A percentile compares a stretch with the other conserved stretches of the same genome.
Evolutionary conservation across 2,797 vertebrate species (phyloP).

Genomic region (Macrochelys suwanniensis): DNA sequence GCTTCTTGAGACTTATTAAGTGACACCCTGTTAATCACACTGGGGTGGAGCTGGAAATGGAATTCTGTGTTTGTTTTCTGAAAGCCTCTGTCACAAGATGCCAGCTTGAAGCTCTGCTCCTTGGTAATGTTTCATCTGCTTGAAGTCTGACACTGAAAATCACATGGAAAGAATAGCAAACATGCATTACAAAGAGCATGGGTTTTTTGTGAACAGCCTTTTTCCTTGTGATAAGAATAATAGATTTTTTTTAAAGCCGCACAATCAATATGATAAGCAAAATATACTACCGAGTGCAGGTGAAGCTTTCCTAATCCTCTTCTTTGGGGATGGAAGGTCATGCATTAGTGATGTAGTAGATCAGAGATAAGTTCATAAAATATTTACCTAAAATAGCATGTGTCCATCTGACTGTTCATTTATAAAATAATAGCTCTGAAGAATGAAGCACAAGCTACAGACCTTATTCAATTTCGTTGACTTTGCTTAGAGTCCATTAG

Average conservation of each 20-base stretch:
- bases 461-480: constrained; percentile 23
- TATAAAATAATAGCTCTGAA: constrained; percentile 65
- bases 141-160: constrained; percentile 21
- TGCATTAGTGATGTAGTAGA: constrained; percentile 23
- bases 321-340: background rate
- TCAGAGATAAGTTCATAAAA: constrained; percentile 61
- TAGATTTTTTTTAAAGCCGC: constrained; percentile 53
- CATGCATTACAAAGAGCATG: constrained; percentile 64
- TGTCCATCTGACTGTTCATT: constrained; percentile 59
- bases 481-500: constrained; percentile 67
- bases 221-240: background rate
- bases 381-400: constrained; percentile 65
- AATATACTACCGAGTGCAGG: constrained; percentile 45
- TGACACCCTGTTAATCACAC: constrained; percentile 47
- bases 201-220: constrained; percentile 37
- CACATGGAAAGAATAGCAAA: background rate
- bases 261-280: constrained; percentile 50
- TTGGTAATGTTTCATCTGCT: constrained; percentile 35
- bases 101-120: constrained; percentile 37
- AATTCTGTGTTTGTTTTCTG: constrained; percentile 11
- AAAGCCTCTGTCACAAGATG: constrained; percentile 49
- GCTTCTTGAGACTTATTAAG: background rate
- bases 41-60: background rate
- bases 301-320: constrained; percentile 24
- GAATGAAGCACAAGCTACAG: constrained; percentile 46